These are phyloP conservation scores for Heteractis magnifica DNA, from an alignment of 92 coral and sea anemone species.

Conservation along the genomic window DNA sequence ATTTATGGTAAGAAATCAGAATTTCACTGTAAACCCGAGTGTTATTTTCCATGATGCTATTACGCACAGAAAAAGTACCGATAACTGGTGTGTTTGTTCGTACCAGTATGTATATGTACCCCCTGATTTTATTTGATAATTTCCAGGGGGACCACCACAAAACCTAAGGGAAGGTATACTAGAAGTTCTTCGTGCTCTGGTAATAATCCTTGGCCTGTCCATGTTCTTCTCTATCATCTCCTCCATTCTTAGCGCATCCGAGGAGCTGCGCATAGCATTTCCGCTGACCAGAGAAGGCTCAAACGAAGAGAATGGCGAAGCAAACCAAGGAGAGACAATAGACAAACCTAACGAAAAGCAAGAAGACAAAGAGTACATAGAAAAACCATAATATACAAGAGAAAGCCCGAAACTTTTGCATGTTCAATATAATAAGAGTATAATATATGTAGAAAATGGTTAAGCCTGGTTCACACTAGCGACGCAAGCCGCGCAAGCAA, in stretches of 20 bases:
- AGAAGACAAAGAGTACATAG: background rate
- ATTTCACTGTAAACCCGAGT: too few relatives aligned
- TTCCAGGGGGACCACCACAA: conserved; percentile 76
- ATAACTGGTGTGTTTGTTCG: background rate
- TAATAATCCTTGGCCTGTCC: conserved; percentile 86
- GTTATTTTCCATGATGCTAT: too few relatives aligned
- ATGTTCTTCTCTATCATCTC: conserved; percentile 89
- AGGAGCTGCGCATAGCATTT: conserved; percentile 74
- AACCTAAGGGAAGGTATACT: conserved; percentile 44
- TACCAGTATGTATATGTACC: background rate
- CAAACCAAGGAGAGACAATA: background rate
- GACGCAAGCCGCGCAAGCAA: too few relatives aligned
- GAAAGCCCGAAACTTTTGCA: background rate
- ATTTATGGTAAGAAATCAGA: too few relatives aligned
- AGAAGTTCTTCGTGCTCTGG: conserved; percentile 76
- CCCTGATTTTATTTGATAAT: background rate
- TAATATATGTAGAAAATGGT: too few relatives aligned
- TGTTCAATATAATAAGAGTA: too few relatives aligned
- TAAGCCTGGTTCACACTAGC: too few relatives aligned
- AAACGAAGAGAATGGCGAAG: background rate
- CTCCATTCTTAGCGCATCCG: conserved; percentile 80
- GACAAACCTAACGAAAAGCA: background rate
- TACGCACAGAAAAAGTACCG: background rate
- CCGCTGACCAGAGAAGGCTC: conserved; percentile 35
- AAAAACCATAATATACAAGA: background rate